A percentile compares a stretch with the other conserved stretches of the same genome.
Evolutionary conservation across 2,888 invertebrate genomes (phyloP).

Genomic region (Dascillus cervinus): DNA sequence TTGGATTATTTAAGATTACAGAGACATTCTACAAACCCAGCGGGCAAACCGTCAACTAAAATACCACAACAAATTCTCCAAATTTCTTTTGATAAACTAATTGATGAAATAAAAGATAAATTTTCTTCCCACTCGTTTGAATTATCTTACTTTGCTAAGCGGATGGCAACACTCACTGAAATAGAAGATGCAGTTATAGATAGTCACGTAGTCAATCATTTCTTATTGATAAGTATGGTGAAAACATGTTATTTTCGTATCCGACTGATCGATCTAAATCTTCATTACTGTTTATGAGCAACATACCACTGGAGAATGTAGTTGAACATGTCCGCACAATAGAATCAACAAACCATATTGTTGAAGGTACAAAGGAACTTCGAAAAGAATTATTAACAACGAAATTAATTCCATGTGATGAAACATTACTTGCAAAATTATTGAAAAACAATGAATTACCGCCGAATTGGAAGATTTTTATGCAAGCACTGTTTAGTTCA

Average conservation of each 20-base stretch:
- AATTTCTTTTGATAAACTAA: conserved; percentile 12
- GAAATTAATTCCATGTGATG: conserved; percentile 17
- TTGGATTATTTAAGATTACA: conserved; percentile 22
- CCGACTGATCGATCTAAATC: conserved; percentile 23
- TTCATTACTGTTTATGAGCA: conserved; percentile 22
- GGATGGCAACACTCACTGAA: conserved; percentile 13
- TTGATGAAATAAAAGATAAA: conserved; percentile 15
- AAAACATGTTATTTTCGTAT: conserved; percentile 23
- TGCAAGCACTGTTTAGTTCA: conserved; percentile 15
- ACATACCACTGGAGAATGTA: conserved; percentile 16
- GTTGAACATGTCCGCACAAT: conserved; percentile 16
- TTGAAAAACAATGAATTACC: conserved; percentile 12
- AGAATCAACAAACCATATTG: conserved; percentile 14
- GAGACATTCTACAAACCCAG: conserved; percentile 13
- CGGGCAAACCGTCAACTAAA: conserved; percentile 16
- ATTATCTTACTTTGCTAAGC: conserved; percentile 11
- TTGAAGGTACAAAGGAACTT: conserved; percentile 13
- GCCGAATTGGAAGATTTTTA: conserved; percentile 17
- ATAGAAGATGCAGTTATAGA: conserved; percentile 10
- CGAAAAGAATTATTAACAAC: conserved; percentile 18
- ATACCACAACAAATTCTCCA: conserved; percentile 18
- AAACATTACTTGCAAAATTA: conserved; percentile 17
- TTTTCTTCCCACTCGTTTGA: conserved; percentile 12
- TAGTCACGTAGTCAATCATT: conserved; percentile 16
- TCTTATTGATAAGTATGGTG: conserved; percentile 24